Evolutionary conservation across 2,113 vertebrate species (phyloP).

Genomic region (Agapornis roseicollis): DNA sequence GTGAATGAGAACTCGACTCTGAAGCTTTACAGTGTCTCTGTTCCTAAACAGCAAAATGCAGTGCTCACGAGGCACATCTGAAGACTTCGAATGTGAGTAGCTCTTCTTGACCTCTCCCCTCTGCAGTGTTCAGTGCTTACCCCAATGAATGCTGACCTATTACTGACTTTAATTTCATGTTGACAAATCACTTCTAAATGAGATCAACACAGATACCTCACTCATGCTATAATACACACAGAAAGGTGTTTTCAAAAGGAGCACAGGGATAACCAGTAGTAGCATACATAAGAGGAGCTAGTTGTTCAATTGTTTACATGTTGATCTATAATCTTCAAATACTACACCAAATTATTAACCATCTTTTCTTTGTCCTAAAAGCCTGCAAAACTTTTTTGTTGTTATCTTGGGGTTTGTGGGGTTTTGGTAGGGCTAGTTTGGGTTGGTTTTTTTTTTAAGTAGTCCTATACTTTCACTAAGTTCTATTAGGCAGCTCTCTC

Average conservation of each 20-base stretch:
- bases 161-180: neutral
- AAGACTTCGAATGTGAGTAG: neutral
- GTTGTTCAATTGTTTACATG: neutral
- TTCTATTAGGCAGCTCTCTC: neutral
- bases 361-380: neutral
- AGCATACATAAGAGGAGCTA: neutral
- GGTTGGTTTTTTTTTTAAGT: neutral
- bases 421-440: neutral
- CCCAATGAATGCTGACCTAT: neutral
- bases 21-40: neutral
- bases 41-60: neutral
- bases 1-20: neutral
- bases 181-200: constrained; percentile 12
- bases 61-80: neutral
- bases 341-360: neutral
- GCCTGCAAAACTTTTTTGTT: neutral
- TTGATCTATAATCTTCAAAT: neutral
- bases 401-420: neutral
- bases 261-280: neutral
- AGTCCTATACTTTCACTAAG: neutral
- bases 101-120: neutral
- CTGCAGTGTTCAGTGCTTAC: neutral
- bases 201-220: neutral
- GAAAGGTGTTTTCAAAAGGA: constrained; percentile 6
- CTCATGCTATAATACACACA: neutral